Base-by-base conservation (phyloP, 2,113 vertebrate species). In the Thinocorus orbignyianus region DNA sequence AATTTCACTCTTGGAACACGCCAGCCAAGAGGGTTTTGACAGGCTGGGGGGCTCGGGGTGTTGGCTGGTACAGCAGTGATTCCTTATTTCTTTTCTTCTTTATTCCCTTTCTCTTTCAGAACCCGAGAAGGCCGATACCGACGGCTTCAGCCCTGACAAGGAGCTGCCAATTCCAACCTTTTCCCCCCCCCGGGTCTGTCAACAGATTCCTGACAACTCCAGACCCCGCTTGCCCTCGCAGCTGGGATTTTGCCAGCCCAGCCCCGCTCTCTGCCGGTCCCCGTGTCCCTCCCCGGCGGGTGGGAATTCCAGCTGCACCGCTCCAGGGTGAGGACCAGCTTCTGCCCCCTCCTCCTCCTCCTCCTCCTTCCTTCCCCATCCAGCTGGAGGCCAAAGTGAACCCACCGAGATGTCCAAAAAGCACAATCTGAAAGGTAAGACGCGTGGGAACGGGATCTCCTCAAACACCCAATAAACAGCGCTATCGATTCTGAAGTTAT, bases 401-500 rank as follows among this genome's bases (percentile, higher is more conserved):
- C 61, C 25, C 83, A 5, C 86, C 14, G 51, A 92, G 88, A 98
- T 98, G 98, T 97, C 98, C 77, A 98, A 96, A 93, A 98, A 97
- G 93, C 98, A 98, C 92, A 98, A 64, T 26, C 94, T 95, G 12
- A 98, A 96, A 90, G 98, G 98, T 98, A 97, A 98, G 98, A 71
- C 39, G 66, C n/a, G 6, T 19, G 24, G 42, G 57, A 10, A 13
- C 7, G 31, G 24, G 68, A 28, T 17, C 24, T 23, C 25, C 71
- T 79, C 58, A 64, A 64, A 65, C 28, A 65, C 16, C 16, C 83
- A 51, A 61, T 66, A 22, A 26, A 6, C 61, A 39, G 22, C 28
- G 1, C 28, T 31, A 51, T 70, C 8, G 78, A 69, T 92, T 73
- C 37, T 24, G 2, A 46, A 78, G 86, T 35, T 70, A 65, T 65